Evolutionary conservation across 2,888 invertebrate species (phyloP).

Genomic region (Mystacides longicornis): DNA sequence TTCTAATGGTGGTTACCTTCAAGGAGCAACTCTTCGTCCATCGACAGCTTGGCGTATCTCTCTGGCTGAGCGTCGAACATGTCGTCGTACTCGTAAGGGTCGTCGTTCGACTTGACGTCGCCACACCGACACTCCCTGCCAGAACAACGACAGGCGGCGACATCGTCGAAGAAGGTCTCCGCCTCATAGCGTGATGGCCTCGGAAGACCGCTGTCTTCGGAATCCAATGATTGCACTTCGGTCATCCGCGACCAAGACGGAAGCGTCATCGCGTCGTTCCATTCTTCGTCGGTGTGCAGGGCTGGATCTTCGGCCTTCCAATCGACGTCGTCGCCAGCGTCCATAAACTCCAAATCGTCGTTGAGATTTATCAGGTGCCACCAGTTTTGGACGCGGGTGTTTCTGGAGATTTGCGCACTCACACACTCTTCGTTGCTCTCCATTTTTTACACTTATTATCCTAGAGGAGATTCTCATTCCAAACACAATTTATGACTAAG

Average conservation of each 20-base stretch:
- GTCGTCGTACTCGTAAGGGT: constrained; percentile 43
- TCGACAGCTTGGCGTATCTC: constrained; percentile 13
- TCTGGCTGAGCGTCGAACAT: constrained; percentile 28
- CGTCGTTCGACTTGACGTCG: constrained; percentile 30
- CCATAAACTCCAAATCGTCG: constrained; percentile 15
- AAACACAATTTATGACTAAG: constrained; percentile 2
- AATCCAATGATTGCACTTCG: constrained; percentile 45
- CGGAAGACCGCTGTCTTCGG: constrained; percentile 53
- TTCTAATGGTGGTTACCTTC: too few relatives aligned
- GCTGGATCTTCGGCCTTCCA: not conserved
- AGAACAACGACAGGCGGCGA: constrained; percentile 33
- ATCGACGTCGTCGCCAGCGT: constrained; percentile 5
- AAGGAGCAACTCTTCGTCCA: constrained; percentile 30
- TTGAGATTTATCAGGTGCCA: constrained; percentile 16
- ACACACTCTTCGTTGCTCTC: constrained; percentile 9
- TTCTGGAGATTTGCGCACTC: not conserved
- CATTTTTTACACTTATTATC: constrained; percentile 50
- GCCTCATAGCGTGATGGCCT: constrained; percentile 57
- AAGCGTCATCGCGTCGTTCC: not conserved
- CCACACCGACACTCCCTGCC: constrained; percentile 28
- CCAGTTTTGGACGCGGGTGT: constrained; percentile 10
- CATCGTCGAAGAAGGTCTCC: constrained; percentile 51
- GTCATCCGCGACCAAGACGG: not conserved
- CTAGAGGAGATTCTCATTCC: constrained; percentile 49
- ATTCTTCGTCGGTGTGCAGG: not conserved